These are phyloP conservation scores for Sclerodermus sp. DNA, from an alignment of 2,888 invertebrate species.

Conservation along the genomic window DNA sequence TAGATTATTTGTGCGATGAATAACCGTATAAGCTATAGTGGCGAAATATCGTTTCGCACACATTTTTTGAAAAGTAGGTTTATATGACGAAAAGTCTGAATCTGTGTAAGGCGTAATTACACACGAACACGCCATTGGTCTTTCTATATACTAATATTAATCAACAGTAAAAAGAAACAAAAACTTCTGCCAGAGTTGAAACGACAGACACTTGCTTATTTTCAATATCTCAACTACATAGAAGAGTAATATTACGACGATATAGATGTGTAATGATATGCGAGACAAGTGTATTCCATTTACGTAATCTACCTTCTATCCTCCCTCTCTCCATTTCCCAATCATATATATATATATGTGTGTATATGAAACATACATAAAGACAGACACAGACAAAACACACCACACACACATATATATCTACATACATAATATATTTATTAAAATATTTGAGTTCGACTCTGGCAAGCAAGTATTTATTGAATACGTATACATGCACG, in stretches of 20 bases:
- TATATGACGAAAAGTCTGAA: neutral
- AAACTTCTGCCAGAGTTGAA: neutral
- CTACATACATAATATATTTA: neutral
- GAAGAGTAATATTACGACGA: no score
- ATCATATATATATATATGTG: no score
- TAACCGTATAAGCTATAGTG: conserved; percentile 4
- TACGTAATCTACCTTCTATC: no score
- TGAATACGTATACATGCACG: neutral
- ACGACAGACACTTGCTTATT: neutral
- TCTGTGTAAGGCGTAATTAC: neutral
- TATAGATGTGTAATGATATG: no score
- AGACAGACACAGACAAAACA: no score
- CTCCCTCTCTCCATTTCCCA: no score
- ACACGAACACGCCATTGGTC: neutral
- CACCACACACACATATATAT: no score
- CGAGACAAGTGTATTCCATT: no score
- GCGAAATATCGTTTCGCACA: conserved; percentile 4
- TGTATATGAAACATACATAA: no score
- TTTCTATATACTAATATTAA: neutral
- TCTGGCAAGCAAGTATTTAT: neutral
- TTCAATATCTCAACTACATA: no score
- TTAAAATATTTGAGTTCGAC: neutral
- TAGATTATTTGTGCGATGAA: conserved; percentile 12
- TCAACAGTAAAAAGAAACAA: neutral
- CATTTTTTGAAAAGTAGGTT: conserved; percentile 2